phyloP scores from a whole-genome alignment of 2,888 invertebrate species.

The Sarcophaga carnaria region DNA sequence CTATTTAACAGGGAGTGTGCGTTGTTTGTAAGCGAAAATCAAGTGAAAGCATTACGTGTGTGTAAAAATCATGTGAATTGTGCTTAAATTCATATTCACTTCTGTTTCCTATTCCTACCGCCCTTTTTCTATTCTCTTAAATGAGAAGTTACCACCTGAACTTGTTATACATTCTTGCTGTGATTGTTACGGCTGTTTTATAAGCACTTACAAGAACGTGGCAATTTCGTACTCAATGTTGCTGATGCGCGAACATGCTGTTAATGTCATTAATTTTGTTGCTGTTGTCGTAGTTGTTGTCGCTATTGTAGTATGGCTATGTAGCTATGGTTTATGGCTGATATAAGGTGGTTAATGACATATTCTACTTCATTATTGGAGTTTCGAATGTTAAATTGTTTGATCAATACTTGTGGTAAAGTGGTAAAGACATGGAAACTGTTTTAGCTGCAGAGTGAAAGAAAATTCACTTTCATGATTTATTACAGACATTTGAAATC shows the following conservation, averaged over 20 bases:
- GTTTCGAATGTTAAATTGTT: background rate
- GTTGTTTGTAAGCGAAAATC: background rate
- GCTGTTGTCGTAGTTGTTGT: background rate
- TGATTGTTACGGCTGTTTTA: background rate
- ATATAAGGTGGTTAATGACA: background rate
- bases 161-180: background rate
- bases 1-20: background rate
- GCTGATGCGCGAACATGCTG: constrained; percentile 60
- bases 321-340: background rate
- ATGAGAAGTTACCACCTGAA: background rate
- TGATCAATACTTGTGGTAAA: background rate
- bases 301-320: background rate
- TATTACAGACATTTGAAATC: background rate
- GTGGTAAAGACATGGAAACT: background rate
- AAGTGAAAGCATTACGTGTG: background rate
- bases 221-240: constrained; percentile 35
- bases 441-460: background rate
- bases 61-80: background rate
- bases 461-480: background rate
- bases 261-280: constrained; percentile 28
- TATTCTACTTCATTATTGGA: background rate
- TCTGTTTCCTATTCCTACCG: background rate
- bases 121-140: background rate
- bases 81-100: background rate
- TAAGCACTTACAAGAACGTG: constrained; percentile 35